Conservation (phyloP, 2,797 vertebrate genomes). For the Rhincodon typus region DNA sequence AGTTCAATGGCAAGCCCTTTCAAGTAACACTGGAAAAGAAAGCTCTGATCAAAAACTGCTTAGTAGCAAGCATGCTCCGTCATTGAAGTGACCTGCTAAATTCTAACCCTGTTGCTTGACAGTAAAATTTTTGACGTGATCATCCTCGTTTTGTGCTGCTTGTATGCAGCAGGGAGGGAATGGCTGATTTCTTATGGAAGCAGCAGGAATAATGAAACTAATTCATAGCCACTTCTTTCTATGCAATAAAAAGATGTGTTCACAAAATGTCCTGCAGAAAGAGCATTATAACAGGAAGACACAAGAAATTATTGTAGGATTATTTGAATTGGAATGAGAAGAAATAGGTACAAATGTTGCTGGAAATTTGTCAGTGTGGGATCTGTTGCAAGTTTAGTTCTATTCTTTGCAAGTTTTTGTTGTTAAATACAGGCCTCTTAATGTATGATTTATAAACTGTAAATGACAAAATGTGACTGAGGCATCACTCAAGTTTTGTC, state of each 20-base stretch:
- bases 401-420: background rate
- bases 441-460: background rate
- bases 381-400: background rate
- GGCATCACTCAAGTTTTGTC: background rate
- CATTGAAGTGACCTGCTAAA: slow-evolving; percentile 1
- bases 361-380: background rate
- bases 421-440: background rate
- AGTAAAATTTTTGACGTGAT: background rate
- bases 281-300: background rate
- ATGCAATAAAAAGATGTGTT: background rate
- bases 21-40: slow-evolving; percentile 6
- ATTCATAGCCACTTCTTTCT: background rate
- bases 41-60: background rate
- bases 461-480: background rate
- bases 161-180: background rate
- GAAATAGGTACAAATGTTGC: background rate
- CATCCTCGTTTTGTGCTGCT: background rate
- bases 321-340: background rate
- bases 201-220: background rate
- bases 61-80: background rate
- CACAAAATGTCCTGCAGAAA: background rate
- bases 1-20: background rate
- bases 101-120: background rate
- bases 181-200: background rate
- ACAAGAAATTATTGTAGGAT: background rate